Evolutionary conservation across 2,797 vertebrate genomes (phyloP), one percentile per base, ranked within the genome.

Genomic region (Lepus townsendii): DNA sequence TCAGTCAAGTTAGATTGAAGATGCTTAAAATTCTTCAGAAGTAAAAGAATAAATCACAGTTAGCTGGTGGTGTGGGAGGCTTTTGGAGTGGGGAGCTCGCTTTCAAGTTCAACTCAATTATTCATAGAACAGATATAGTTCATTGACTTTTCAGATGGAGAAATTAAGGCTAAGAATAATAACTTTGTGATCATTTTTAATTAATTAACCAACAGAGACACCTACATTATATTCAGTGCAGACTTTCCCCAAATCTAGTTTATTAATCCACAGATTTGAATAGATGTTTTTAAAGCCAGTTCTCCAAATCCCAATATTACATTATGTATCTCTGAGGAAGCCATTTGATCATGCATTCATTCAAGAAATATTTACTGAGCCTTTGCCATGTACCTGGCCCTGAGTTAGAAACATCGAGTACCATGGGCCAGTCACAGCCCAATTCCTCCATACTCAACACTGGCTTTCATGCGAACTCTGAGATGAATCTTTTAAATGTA

Each of bases 21-120:
- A 27, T 78, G 79, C 84, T 90, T 96, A 76, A 96, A 83, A 88
- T 91, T 77, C 47, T 94, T 95, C 47, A 91, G 87, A 95, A 95
- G 77, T 89, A 93, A 83, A 86, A 91, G 65, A n/a, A 80, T 95
- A 95, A 95, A 94, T 95, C 91, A 95, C 66, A 91, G 93, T 84
- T 94, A 96, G 92, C 76, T 95, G 24, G 69, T 87, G n/a, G 62
- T 22, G 65, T 85, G 63, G 93, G 94, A 92, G 57, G 62, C 86
- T 94, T 95, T 90, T 69, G 68, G 80, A 91, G 93, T 94, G 83
- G 57, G 30, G 38, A 80, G 30, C 95, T 92, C n/a, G 86, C 75
- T 93, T 96, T 96, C 84, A 82, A 91, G 84, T 93, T 96, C 73
- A 95, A 78, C 69, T 89, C 60, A 78, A 42, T 95, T 96, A 93